Conservation (phyloP, 2,797 vertebrate species). For the Sebastes vulpes region DNA sequence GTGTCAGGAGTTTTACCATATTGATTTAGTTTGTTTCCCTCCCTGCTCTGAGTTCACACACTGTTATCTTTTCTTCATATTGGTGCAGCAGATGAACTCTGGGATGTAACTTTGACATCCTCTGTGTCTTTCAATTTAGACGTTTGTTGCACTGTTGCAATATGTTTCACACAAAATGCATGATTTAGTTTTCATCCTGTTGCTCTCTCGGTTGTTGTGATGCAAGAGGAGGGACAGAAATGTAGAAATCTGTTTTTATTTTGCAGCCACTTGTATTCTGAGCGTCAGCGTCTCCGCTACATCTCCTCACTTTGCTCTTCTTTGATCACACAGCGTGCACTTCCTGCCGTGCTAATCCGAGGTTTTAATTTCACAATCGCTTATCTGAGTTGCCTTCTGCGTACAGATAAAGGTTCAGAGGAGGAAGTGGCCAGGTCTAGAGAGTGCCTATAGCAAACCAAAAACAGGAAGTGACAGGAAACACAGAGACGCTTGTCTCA, state of each 20-base stretch:
- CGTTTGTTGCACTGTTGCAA: neutral
- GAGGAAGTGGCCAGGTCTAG: constrained; percentile 54
- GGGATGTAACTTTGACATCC: neutral
- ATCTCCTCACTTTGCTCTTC: neutral
- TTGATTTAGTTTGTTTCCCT: constrained; percentile 38
- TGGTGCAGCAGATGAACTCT: neutral
- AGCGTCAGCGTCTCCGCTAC: neutral
- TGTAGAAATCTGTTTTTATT: neutral
- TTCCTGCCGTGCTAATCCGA: neutral
- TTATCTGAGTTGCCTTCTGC: neutral
- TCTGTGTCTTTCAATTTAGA: neutral
- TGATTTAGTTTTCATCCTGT: neutral
- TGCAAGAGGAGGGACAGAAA: neutral
- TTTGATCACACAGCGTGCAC: neutral
- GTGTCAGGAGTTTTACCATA: constrained; percentile 56
- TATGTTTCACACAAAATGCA: neutral
- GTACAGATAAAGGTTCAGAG: constrained; percentile 1
- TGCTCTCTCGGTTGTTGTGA: neutral
- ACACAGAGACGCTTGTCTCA: neutral
- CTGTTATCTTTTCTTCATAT: neutral
- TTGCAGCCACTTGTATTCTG: neutral
- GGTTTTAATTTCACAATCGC: constrained; percentile 8
- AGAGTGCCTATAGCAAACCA: neutral
- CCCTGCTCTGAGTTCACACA: neutral
- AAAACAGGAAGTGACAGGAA: constrained; percentile 68